Evolutionary conservation across 92 coral and sea anemone species (phyloP).

Genomic region (Galaxea fascicularis): DNA sequence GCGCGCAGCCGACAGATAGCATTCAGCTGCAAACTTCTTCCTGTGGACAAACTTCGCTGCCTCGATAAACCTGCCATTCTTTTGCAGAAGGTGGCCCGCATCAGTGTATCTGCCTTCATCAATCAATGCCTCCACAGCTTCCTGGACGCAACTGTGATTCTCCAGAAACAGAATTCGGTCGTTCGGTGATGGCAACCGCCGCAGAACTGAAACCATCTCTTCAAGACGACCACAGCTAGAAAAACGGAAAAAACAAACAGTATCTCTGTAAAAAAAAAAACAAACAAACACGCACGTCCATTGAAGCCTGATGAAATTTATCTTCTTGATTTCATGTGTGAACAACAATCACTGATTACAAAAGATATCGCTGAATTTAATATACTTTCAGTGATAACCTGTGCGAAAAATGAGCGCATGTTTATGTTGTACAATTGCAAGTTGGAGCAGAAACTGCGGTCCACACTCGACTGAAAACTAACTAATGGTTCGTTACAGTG

Average conservation of each 20-base stretch:
- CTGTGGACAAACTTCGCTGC: constrained; percentile 71
- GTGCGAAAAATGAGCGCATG: no score
- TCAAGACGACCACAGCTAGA: constrained; percentile 49
- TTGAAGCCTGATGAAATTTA: no score
- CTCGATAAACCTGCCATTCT: constrained; percentile 81
- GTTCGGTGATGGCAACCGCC: constrained; percentile 73
- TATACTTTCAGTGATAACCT: no score
- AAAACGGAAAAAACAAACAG: not conserved
- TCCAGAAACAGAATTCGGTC: constrained; percentile 85
- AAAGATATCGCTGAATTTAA: no score
- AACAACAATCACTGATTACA: no score
- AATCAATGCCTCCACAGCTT: constrained; percentile 80
- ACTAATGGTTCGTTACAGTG: no score
- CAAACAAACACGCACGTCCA: no score
- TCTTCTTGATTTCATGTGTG: no score
- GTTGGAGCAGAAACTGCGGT: no score
- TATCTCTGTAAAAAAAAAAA: no score
- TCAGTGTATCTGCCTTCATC: constrained; percentile 76
- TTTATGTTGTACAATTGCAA: no score
- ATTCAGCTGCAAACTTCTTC: constrained; percentile 76
- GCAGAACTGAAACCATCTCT: constrained; percentile 85
- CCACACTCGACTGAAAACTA: no score
- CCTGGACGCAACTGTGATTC: constrained; percentile 79
- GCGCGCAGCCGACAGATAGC: constrained; percentile 78
- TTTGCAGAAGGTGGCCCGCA: constrained; percentile 77